Percentiles rank a stretch among this genome's conserved stretches.
Evolutionary conservation across 35 echinoderm and acorn worm species (phyloP).

Genomic region (Lytechinus pictus): DNA sequence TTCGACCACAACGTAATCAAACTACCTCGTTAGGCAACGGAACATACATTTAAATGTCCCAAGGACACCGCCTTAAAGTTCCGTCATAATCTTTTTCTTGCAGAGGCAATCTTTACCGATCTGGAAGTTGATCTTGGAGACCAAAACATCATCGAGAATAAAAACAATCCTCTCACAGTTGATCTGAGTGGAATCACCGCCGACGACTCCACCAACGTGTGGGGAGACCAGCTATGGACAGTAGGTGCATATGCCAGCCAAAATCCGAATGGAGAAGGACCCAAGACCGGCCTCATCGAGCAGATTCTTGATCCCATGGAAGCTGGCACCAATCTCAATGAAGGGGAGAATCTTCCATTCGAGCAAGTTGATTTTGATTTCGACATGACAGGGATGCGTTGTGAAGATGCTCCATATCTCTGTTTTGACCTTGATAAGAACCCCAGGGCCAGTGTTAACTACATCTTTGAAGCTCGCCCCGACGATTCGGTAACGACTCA

Average conservation of each 20-base stretch:
- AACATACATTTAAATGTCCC: too few species aligned
- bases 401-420: constrained; percentile 73
- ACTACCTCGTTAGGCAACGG: too few species aligned
- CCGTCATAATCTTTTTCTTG: too few species aligned
- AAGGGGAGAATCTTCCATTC: constrained; percentile 62
- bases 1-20: too few species aligned
- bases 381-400: constrained; percentile 67
- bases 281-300: constrained; percentile 51
- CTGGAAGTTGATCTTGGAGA: constrained; percentile 33
- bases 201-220: constrained; percentile 60
- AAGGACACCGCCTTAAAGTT: too few species aligned
- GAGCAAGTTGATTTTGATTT: constrained; percentile 56
- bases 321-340: constrained; percentile 44
- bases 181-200: constrained; percentile 49
- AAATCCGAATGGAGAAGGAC: constrained; percentile 59
- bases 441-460: constrained; percentile 61
- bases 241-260: constrained; percentile 68
- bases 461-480: constrained; percentile 75
- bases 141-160: constrained; percentile 30
- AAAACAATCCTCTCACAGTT: constrained; percentile 21
- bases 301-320: constrained; percentile 63
- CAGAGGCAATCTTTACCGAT: constrained; percentile 37
- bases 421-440: constrained; percentile 85
- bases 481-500: constrained; percentile 66
- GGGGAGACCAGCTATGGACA: constrained; percentile 74